A percentile compares a stretch with the other conserved stretches of the same genome.
Evolutionary conservation across 2,113 vertebrate species (phyloP).

Genomic region (Dryoscopus gambensis): DNA sequence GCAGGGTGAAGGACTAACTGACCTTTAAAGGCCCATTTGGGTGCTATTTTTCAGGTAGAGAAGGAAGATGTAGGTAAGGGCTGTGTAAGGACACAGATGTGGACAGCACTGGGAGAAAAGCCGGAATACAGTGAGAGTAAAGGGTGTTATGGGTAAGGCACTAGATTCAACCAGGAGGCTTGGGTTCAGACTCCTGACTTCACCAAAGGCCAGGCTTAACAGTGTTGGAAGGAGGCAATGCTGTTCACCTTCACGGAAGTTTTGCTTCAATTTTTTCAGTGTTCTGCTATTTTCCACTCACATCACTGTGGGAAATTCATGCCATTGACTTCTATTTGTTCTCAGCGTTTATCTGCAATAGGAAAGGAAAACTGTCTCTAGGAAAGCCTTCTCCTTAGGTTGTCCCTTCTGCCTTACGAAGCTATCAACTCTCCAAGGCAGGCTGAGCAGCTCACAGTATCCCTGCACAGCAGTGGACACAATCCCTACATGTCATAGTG

Average conservation of each 20-base stretch:
- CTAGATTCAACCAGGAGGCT: neutral
- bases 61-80: neutral
- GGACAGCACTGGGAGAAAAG: neutral
- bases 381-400: neutral
- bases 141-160: neutral
- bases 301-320: neutral
- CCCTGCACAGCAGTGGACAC: neutral
- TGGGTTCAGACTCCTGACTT: neutral
- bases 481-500: rapidly evolving
- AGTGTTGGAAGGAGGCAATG: neutral
- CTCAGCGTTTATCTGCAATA: neutral
- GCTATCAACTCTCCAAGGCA: neutral
- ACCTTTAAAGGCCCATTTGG: neutral
- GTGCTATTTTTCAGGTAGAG: neutral
- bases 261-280: neutral
- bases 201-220: neutral
- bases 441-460: neutral
- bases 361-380: neutral
- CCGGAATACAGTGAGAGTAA: neutral
- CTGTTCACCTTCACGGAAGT: neutral
- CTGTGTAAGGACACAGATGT: neutral
- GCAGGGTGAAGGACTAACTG: neutral
- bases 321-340: neutral
- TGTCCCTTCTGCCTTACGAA: neutral
- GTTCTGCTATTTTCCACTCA: neutral